Conservation (phyloP, 2,113 vertebrate genomes). For the Pedionomus torquatus region DNA sequence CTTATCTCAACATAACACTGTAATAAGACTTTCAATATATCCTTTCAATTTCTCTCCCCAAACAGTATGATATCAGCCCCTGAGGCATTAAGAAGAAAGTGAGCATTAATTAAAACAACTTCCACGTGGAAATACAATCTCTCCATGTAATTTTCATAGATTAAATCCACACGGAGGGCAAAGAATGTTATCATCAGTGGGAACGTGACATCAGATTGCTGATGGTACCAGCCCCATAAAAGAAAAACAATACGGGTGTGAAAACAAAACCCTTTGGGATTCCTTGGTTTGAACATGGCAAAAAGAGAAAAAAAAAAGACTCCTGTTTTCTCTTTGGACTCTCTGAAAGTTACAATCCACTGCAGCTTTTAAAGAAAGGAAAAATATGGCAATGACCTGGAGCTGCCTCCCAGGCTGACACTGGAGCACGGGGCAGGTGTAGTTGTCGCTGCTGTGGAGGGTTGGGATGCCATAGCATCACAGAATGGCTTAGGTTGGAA, state of each 20-base stretch:
- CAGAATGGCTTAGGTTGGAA: background rate
- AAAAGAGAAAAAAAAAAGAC: background rate
- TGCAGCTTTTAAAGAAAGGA: background rate
- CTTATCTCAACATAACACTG: background rate
- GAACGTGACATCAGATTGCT: background rate
- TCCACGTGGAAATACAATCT: background rate
- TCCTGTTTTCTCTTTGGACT: background rate
- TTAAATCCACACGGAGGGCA: background rate
- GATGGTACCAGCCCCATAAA: background rate
- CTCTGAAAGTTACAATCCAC: background rate
- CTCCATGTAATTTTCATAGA: background rate
- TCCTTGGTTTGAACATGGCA: background rate
- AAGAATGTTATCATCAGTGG: background rate
- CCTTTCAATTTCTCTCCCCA: background rate
- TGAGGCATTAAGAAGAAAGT: background rate
- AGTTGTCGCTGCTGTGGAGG: no score
- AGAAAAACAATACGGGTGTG: background rate
- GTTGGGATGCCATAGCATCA: no score
- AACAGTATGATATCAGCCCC: background rate
- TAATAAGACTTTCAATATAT: background rate
- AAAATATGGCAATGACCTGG: background rate
- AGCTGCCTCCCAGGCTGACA: background rate
- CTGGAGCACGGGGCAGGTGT: background rate
- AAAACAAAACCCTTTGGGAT: background rate
- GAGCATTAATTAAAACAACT: slow-evolving; percentile 5